phyloP scores from a whole-genome alignment of 1,140 invertebrate species.

The Caerostris extrusa region DNA sequence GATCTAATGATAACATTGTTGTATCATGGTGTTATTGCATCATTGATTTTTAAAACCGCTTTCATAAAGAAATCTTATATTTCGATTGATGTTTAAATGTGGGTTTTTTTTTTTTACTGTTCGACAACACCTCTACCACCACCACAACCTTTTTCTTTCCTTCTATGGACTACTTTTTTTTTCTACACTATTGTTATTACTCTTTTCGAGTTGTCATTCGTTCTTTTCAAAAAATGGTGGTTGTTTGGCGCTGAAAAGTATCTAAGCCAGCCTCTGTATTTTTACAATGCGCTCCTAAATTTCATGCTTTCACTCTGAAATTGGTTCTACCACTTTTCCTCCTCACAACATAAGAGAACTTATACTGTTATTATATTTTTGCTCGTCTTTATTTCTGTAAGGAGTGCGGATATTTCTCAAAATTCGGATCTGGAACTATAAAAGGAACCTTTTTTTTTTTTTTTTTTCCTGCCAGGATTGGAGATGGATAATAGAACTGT shows the following conservation, averaged over 20 bases:
- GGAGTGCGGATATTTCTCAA: conserved; percentile 34
- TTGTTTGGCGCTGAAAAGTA: conserved; percentile 68
- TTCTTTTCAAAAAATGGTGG: conserved; percentile 52
- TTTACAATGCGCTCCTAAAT: conserved; percentile 70
- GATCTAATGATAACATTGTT: not conserved
- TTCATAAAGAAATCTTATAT: too few relatives aligned
- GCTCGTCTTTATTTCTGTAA: conserved; percentile 26
- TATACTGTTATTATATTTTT: conserved; percentile 50
- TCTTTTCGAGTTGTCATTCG: conserved; percentile 68
- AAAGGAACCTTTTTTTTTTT: not conserved
- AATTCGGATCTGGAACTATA: conserved; percentile 42
- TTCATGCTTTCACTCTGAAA: conserved; percentile 67
- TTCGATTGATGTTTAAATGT: too few relatives aligned
- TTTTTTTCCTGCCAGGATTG: too few relatives aligned
- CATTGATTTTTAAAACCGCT: not conserved
- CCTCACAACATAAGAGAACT: not conserved
- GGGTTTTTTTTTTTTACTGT: too few relatives aligned
- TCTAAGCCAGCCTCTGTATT: conserved; percentile 51
- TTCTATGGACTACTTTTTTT: too few relatives aligned
- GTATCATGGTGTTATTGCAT: not conserved
- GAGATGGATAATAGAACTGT: not conserved
- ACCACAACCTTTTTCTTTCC: too few relatives aligned
- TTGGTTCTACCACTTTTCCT: conserved; percentile 38
- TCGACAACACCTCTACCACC: too few relatives aligned
- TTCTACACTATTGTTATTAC: not conserved